Evolutionary conservation across 2,113 vertebrate species (phyloP).

Genomic region (Myotis lucifugus): DNA sequence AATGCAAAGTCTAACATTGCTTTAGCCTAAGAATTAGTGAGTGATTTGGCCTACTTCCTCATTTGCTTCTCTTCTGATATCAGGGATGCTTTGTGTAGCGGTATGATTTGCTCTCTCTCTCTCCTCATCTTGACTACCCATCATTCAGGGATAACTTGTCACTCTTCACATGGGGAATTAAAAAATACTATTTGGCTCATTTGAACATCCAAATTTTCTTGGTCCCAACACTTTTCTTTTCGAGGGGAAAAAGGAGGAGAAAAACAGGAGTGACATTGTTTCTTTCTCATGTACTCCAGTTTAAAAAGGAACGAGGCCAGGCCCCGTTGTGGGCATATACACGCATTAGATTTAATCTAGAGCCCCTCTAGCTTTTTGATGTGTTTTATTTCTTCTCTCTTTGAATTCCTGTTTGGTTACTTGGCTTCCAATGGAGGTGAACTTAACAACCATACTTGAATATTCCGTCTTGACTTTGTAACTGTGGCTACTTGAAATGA

Average conservation of each 20-base stretch:
- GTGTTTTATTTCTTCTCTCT: slow-evolving; percentile 82
- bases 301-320: slow-evolving; percentile 70
- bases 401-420: slow-evolving; percentile 83
- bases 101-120: slow-evolving; percentile 37
- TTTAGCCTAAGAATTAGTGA: slow-evolving; percentile 65
- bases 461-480: slow-evolving; percentile 86
- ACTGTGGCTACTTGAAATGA: slow-evolving; percentile 91
- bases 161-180: slow-evolving; percentile 59
- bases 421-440: slow-evolving; percentile 82
- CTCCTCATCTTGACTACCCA: slow-evolving; percentile 53
- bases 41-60: slow-evolving; percentile 61
- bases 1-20: not conserved
- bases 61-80: slow-evolving; percentile 77
- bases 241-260: slow-evolving; percentile 60
- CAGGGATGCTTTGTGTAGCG: slow-evolving; percentile 85
- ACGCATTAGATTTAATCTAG: slow-evolving; percentile 72
- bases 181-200: slow-evolving; percentile 63
- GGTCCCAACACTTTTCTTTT: slow-evolving; percentile 63
- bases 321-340: slow-evolving; percentile 71
- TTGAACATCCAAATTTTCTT: slow-evolving; percentile 68
- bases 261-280: slow-evolving; percentile 76
- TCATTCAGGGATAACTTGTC: slow-evolving; percentile 77
- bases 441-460: slow-evolving; percentile 87
- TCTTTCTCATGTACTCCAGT: slow-evolving; percentile 73
- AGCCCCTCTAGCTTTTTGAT: slow-evolving; percentile 75